Base-by-base conservation (phyloP, 1,140 invertebrate species). In the Ostrea edulis region DNA sequence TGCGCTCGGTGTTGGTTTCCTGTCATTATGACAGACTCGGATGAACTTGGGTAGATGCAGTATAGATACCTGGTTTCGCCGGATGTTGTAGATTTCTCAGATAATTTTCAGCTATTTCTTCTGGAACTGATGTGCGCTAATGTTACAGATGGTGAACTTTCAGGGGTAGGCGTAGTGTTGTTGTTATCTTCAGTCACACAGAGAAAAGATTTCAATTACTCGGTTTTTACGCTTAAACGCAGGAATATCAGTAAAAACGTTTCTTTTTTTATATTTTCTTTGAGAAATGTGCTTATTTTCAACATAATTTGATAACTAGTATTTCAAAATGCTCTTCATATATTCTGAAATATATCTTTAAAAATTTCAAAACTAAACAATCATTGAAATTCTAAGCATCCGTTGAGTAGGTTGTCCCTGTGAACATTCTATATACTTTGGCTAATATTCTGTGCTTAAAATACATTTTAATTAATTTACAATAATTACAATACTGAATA, bases 1-100 rank as follows among this genome's bases (percentile, higher is more conserved):
- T 29, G 25, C 25, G 14, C 68, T 25, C 65, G 29, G 68, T 77
- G 68, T 35, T 14, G 29, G 29, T 77, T 77, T 77, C 68, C 68
- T 77, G 68, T 77, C 68, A 77, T 77, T 77, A 77, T 29, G 68
- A 25, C 12, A 25, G 29, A 29, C 68, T 29, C 14, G 8, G 14
- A 35, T 62, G 25, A 77, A 77, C 25, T 29, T 29, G 68, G 25
- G 25, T 77, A 35, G 68, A 77, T 77, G 55, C 22, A 14, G 25
- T 35, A 77, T 77, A 77, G 68, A 35, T 77, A 35, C 68, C 68
- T 35, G 68, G 14, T 29, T 29, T 77, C 9, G 25, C 7, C 68
- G 68, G 68, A 77, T 29, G 68, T 77, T 77, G 68, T 44, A 29
- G 11, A 11, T 77, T 77, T 77, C 68, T 25, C 29, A 25, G 68